Percentiles rank a stretch among this genome's conserved stretches.
phyloP scores from a whole-genome alignment of 1,140 invertebrate species.

The Chionoecetes opilio region DNA sequence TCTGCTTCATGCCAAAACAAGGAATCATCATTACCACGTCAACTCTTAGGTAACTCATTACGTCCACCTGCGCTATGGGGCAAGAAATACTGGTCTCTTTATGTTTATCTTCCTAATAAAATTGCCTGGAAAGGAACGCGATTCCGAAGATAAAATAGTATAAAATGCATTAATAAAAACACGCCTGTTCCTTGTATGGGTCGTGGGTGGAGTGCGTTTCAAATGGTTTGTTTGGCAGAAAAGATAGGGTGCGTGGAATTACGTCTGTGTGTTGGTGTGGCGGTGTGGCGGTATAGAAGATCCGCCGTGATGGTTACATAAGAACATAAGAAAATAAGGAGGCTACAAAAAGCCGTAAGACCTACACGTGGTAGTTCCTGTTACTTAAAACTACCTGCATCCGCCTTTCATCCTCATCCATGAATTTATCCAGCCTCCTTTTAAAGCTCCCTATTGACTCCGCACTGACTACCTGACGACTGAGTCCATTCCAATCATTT shows the following conservation, averaged over 20 bases:
- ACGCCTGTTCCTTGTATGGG: neutral
- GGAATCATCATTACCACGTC: conserved; percentile 28
- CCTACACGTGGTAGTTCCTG: no score
- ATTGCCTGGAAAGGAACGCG: no score
- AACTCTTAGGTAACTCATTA: neutral
- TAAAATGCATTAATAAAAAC: neutral
- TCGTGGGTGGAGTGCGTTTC: neutral
- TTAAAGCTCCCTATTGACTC: no score
- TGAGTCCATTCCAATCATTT: no score
- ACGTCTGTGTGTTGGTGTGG: neutral
- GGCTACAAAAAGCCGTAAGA: no score
- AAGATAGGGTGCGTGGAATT: neutral
- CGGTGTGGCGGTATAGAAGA: no score
- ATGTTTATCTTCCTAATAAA: neutral
- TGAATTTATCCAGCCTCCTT: no score
- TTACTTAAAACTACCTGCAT: no score
- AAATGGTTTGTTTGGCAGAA: neutral
- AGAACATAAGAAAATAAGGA: no score
- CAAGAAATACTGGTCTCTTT: neutral
- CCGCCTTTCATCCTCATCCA: no score
- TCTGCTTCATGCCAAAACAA: neutral
- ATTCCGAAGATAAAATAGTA: neutral
- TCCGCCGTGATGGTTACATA: no score
- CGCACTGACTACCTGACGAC: no score
- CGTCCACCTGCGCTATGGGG: neutral